Percentiles rank a stretch among this genome's conserved stretches.
phyloP scores from a whole-genome alignment of 1,140 invertebrate species.

The Condylostylus longicornis region DNA sequence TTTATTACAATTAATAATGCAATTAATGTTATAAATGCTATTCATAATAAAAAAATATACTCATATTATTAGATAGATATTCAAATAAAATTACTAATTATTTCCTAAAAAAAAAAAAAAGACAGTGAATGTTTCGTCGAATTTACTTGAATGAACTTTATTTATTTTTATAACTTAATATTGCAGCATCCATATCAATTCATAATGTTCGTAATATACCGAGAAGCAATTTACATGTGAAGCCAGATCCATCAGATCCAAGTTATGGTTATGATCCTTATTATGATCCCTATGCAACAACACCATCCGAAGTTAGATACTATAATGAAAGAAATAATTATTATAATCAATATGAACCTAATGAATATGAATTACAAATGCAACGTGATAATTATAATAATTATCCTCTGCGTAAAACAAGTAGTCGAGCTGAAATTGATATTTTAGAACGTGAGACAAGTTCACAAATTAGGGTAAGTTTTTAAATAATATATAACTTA shows the following conservation, averaged over 20 bases:
- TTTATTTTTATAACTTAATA: too few relatives aligned
- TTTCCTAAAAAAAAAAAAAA: too few relatives aligned
- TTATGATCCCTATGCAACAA: constrained; percentile 2
- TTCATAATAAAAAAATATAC: too few relatives aligned
- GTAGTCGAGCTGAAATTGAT: constrained; percentile 30
- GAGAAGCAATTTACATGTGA: constrained; percentile 26
- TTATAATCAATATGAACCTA: constrained; percentile 2
- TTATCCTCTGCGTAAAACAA: constrained; percentile 21
- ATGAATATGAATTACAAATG: constrained; percentile 9
- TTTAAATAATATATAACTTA: neutral
- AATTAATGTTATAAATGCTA: too few relatives aligned
- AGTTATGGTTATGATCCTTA: constrained; percentile 9
- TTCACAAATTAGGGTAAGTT: constrained; percentile 28
- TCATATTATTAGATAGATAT: too few relatives aligned
- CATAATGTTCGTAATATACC: constrained; percentile 29
- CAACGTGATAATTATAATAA: constrained; percentile 12
- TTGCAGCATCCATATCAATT: constrained; percentile 30
- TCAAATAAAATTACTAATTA: too few relatives aligned
- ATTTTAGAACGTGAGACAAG: constrained; percentile 29
- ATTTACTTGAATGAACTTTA: too few relatives aligned
- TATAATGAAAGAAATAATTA: constrained; percentile 1
- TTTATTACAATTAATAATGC: too few relatives aligned
- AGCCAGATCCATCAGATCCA: constrained; percentile 26
- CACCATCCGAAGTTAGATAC: neutral
- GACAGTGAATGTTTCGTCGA: too few relatives aligned